Conservation (phyloP, 2,113 vertebrate species). For the Patagioenas fasciata region DNA sequence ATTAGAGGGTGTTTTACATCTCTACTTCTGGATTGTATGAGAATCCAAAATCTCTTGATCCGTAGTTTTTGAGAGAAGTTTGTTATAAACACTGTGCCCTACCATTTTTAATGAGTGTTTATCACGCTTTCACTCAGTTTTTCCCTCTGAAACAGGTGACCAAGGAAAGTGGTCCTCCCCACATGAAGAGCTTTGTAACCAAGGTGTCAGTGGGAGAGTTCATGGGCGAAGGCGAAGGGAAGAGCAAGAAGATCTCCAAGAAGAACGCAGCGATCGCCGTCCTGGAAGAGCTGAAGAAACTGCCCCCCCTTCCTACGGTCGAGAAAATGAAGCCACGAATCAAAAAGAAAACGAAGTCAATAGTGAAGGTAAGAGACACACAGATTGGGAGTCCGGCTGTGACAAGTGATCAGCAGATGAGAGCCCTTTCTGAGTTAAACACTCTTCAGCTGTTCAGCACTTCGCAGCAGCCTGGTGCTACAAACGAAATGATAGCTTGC, state of each 20-base stretch:
- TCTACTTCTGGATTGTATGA: neutral
- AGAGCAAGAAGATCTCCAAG: constrained; percentile 99
- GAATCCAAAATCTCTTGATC: neutral
- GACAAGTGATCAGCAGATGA: neutral
- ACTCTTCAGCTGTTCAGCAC: neutral
- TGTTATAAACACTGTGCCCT: constrained; percentile 54
- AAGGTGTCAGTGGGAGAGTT: constrained; percentile 92
- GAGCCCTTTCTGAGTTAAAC: neutral
- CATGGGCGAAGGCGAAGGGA: constrained; percentile 93
- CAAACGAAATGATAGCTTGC: neutral
- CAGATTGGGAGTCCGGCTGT: neutral
- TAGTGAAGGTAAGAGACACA: constrained; percentile 85
- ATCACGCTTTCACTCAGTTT: constrained; percentile 80
- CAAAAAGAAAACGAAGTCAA: constrained; percentile 99
- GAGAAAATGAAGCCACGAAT: constrained; percentile 94
- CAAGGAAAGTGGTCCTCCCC: constrained; percentile 94
- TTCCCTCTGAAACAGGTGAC: constrained; percentile 89
- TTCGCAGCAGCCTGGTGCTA: neutral
- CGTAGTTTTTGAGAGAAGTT: constrained; percentile 24
- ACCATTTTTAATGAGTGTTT: constrained; percentile 70
- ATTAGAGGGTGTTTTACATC: neutral
- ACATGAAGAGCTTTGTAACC: constrained; percentile 97
- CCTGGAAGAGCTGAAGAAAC: constrained; percentile 87
- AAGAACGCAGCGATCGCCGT: constrained; percentile 93
- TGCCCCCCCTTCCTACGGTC: constrained; percentile 87